These are phyloP conservation scores for Terebella lapidaria DNA, from an alignment of 2,888 invertebrate genomes.

Conservation along the genomic window DNA sequence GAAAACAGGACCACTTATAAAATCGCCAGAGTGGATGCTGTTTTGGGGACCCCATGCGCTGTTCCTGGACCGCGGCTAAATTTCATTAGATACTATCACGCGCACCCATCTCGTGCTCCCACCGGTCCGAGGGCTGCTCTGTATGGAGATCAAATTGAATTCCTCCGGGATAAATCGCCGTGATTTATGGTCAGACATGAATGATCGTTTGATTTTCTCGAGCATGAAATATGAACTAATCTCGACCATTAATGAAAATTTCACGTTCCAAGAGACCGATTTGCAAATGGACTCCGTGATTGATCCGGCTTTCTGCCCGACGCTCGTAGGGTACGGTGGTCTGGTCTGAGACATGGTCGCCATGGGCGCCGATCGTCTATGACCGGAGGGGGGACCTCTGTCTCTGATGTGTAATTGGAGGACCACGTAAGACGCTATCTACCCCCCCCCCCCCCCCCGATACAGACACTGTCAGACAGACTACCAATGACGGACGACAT, in stretches of 20 bases:
- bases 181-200: conserved; percentile 3
- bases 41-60: not conserved
- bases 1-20: not conserved
- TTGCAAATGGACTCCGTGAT: conserved; percentile 15
- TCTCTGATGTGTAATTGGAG: too few species aligned
- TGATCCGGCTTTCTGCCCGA: conserved; percentile 1
- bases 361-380: too few species aligned
- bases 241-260: conserved; percentile 14
- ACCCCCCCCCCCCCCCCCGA: too few species aligned
- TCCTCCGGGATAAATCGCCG: not conserved
- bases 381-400: too few species aligned
- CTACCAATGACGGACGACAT: too few species aligned
- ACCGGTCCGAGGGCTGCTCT: not conserved
- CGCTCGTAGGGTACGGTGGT: too few species aligned
- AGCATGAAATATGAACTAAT: conserved; percentile 7
- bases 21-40: not conserved
- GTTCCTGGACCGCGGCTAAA: not conserved
- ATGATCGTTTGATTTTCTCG: not conserved
- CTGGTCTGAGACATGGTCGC: too few species aligned
- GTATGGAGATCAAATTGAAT: conserved; percentile 1
- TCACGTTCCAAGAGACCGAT: conserved; percentile 14
- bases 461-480: too few species aligned
- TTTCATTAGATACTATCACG: not conserved
- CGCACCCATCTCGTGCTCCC: not conserved
- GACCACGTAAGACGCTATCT: too few species aligned